Conservation (phyloP, 2,113 vertebrate genomes). For the Geococcyx californianus region DNA sequence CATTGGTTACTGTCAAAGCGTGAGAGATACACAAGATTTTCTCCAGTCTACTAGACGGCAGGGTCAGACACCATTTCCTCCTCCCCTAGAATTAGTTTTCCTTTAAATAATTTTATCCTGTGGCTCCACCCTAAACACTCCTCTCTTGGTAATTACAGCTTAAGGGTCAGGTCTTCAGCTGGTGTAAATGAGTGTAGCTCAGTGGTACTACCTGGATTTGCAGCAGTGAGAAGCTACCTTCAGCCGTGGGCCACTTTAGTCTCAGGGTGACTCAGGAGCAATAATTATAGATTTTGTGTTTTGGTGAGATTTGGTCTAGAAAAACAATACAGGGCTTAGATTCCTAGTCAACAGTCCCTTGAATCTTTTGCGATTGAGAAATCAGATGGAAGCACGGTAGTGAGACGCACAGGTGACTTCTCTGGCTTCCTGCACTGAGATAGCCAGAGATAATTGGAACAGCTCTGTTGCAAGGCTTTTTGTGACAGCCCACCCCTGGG, state of each 20-base stretch:
- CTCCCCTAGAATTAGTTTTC: conserved; percentile 15
- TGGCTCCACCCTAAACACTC: conserved; percentile 12
- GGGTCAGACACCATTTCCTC: background rate
- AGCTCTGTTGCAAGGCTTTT: background rate
- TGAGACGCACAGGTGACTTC: background rate
- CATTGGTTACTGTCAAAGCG: background rate
- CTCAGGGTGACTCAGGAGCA: conserved; percentile 15
- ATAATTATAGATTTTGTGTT: background rate
- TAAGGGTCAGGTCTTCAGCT: conserved; percentile 7
- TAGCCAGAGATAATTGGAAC: background rate
- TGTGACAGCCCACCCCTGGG: background rate
- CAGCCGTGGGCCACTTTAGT: background rate
- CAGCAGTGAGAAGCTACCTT: background rate
- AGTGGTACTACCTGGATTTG: background rate
- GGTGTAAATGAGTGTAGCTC: background rate
- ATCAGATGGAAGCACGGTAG: background rate
- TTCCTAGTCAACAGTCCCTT: background rate
- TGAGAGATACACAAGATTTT: background rate
- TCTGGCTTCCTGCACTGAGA: background rate
- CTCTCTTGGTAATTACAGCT: background rate
- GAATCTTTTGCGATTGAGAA: background rate
- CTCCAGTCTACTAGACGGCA: background rate
- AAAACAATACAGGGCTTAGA: background rate
- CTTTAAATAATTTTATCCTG: background rate
- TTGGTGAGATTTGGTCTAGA: background rate